These are phyloP conservation scores for Clarias platycephalus DNA, from an alignment of 2,797 vertebrate species.

Conservation along the genomic window DNA sequence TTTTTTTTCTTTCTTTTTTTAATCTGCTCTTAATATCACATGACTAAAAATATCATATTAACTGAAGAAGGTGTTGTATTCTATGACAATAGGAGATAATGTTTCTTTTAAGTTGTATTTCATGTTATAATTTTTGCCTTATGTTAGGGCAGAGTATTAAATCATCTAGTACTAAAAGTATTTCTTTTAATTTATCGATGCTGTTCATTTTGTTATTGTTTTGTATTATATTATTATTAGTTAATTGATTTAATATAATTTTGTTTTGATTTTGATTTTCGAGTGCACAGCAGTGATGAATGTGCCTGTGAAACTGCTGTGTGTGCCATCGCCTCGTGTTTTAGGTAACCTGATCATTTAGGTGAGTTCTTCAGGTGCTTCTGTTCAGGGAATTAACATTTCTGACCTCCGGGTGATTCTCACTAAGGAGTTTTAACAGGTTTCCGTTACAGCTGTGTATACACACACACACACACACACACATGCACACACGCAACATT, in stretches of 20 bases:
- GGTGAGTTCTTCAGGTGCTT: slow-evolving; percentile 40
- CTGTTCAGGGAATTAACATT: slow-evolving; percentile 43
- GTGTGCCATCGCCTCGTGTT: neutral
- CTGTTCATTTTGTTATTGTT: neutral
- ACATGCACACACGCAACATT: slow-evolving; percentile 10
- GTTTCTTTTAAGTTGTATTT: neutral
- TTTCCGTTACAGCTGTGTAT: slow-evolving; percentile 44
- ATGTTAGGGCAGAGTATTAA: slow-evolving; percentile 42
- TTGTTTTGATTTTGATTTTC: slow-evolving; percentile 10
- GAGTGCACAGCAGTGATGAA: slow-evolving; percentile 36
- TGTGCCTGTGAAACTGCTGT: slow-evolving; percentile 25
- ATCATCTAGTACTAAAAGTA: neutral
- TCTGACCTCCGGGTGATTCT: slow-evolving; percentile 44
- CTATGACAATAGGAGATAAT: neutral
- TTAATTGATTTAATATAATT: neutral
- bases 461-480: neutral
- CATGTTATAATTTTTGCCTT: slow-evolving; percentile 39
- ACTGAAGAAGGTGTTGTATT: slow-evolving; percentile 23
- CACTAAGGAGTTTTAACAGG: slow-evolving; percentile 32
- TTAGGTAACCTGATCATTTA: slow-evolving; percentile 6
- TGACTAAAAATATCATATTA: neutral
- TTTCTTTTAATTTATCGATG: slow-evolving; percentile 8
- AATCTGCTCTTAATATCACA: slow-evolving; percentile 14
- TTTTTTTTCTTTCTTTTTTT: slow-evolving; percentile 13
- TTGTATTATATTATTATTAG: neutral